Conservation (phyloP, 2,113 vertebrate species). For the Rhinichthys klamathensis region DNA sequence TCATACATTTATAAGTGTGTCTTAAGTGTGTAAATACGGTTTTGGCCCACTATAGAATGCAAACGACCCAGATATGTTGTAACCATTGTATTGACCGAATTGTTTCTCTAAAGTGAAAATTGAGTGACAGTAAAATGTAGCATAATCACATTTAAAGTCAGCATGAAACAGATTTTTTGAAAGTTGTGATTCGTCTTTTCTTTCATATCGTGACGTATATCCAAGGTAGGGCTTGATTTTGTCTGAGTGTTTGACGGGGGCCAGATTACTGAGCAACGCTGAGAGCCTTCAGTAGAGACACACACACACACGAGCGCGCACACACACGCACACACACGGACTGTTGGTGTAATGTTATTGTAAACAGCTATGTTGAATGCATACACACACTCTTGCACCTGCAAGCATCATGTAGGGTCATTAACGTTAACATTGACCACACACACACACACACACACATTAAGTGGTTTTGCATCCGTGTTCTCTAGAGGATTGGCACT, state of each 20-base stretch:
- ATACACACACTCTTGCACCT: constrained; percentile 26
- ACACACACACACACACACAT: constrained; percentile 47
- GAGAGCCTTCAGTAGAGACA: constrained; percentile 69
- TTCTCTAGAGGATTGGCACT: neutral
- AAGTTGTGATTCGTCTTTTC: too few species aligned
- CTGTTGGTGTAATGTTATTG: constrained; percentile 34
- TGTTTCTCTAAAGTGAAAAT: neutral
- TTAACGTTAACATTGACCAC: neutral
- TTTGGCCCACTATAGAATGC: neutral
- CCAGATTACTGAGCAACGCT: constrained; percentile 71
- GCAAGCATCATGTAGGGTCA: neutral
- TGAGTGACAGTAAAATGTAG: neutral
- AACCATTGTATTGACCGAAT: neutral
- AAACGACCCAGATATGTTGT: neutral
- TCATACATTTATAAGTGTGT: neutral
- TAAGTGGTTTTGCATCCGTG: neutral
- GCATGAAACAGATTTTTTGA: too few species aligned
- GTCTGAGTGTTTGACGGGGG: constrained; percentile 67
- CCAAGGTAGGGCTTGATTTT: too few species aligned
- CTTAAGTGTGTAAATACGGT: neutral
- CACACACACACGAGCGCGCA: too few species aligned
- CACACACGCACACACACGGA: constrained; percentile 19
- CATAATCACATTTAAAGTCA: neutral
- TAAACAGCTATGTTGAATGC: constrained; percentile 22
- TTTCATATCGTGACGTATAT: too few species aligned